A percentile compares a stretch with the other conserved stretches of the same genome.
Evolutionary conservation across 2,797 vertebrate genomes (phyloP).

Genomic region (Pempheris klunzingeri): DNA sequence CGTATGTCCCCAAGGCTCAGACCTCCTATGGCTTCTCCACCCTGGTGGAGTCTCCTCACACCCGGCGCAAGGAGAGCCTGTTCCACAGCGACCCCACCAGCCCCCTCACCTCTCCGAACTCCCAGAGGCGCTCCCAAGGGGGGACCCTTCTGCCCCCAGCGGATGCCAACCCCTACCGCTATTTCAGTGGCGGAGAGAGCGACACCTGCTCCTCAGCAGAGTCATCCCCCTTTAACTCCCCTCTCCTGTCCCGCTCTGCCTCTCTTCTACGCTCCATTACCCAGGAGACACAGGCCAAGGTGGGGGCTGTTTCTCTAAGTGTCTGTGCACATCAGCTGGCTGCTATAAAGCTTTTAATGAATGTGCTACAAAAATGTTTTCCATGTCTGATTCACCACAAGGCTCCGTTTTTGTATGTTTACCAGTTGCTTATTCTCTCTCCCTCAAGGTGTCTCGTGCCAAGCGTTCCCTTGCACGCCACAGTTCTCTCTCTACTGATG

Average conservation of each 20-base stretch:
- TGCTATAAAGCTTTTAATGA: background rate
- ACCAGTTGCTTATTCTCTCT: conserved; percentile 15
- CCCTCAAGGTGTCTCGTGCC: conserved; percentile 87
- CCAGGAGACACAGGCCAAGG: conserved; percentile 94
- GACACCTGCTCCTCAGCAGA: conserved; percentile 97
- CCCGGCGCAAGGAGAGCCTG: conserved; percentile 94
- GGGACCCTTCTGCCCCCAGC: conserved; percentile 85
- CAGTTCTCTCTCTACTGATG: conserved; percentile 95
- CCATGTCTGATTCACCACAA: background rate
- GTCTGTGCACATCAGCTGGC: background rate
- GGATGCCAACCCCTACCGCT: conserved; percentile 91
- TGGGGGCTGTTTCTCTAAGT: conserved; percentile 53
- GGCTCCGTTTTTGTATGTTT: conserved; percentile 13
- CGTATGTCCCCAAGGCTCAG: conserved; percentile 95
- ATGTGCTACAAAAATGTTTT: conserved; percentile 11
- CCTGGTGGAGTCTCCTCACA: conserved; percentile 95
- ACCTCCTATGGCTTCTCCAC: conserved; percentile 96
- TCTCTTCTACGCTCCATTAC: conserved; percentile 94
- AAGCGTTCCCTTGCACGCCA: conserved; percentile 93
- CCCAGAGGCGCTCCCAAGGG: conserved; percentile 84
- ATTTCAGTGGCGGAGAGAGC: conserved; percentile 95
- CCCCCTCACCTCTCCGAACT: conserved; percentile 90
- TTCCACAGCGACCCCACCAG: conserved; percentile 96
- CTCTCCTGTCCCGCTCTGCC: conserved; percentile 93
- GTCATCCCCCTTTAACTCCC: conserved; percentile 95